phyloP scores from a whole-genome alignment of 2,888 invertebrate genomes.

The Idaea straminata region DNA sequence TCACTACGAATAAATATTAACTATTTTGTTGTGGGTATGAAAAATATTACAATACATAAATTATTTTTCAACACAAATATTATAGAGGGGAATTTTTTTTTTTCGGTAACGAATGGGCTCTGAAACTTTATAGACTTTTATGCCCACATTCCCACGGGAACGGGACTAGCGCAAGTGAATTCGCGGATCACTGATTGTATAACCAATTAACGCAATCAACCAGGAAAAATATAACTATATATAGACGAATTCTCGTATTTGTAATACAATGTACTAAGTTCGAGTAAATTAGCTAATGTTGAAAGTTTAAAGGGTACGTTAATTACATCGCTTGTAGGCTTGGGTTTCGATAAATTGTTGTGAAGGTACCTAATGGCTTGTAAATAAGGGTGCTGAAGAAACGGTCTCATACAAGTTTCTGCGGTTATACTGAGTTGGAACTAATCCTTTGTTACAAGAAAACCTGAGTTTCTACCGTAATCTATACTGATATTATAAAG shows the following conservation, averaged over 20 bases:
- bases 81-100: too few relatives aligned
- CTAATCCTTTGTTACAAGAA: conserved; percentile 42
- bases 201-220: too few relatives aligned
- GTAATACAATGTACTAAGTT: not conserved
- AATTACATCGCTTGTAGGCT: conserved; percentile 57
- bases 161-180: too few relatives aligned
- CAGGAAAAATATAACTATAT: not conserved
- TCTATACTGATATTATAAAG: too few relatives aligned
- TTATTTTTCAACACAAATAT: too few relatives aligned
- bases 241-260: not conserved
- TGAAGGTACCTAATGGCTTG: conserved; percentile 49
- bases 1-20: too few relatives aligned
- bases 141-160: too few relatives aligned
- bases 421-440: conserved; percentile 35
- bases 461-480: not conserved
- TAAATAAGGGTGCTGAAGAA: conserved; percentile 43
- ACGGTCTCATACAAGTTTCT: conserved; percentile 32
- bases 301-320: conserved; percentile 62
- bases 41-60: too few relatives aligned
- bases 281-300: conserved; percentile 59
- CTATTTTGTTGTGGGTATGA: too few relatives aligned
- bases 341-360: conserved; percentile 45
- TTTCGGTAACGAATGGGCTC: too few relatives aligned
- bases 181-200: too few relatives aligned
- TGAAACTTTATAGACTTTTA: too few relatives aligned